Conservation (phyloP, 2,888 invertebrate species). For the Cepaea hortensis region DNA sequence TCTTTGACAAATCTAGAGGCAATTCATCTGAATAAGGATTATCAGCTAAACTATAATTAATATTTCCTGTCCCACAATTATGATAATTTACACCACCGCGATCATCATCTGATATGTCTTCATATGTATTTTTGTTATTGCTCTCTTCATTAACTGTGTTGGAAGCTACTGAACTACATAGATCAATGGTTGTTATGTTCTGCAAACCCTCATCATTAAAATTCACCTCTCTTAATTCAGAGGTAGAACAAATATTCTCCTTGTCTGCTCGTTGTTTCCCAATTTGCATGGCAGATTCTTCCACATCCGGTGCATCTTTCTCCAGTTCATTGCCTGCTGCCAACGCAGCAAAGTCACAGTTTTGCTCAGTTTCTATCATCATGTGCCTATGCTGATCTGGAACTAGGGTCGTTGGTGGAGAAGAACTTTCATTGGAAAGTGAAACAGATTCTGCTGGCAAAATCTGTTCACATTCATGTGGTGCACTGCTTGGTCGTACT, state of each 20-base stretch:
- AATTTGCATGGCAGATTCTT: no score
- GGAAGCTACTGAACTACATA: neutral
- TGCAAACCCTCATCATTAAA: no score
- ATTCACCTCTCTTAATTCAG: no score
- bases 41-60: neutral
- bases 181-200: no score
- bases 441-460: neutral
- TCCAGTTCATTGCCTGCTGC: neutral
- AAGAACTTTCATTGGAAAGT: neutral
- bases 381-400: neutral
- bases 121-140: neutral
- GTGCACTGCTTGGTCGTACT: no score
- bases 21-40: neutral
- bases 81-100: neutral
- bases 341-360: no score
- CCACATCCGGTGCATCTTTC: no score
- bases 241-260: no score
- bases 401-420: no score
- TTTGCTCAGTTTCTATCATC: neutral
- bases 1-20: conserved; percentile 25
- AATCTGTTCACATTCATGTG: no score
- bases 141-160: neutral
- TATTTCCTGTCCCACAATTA: no score
- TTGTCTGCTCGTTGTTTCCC: no score
- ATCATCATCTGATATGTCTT: conserved; percentile 17